Evolutionary conservation across 2,888 invertebrate genomes (phyloP), one percentile per base, ranked within the genome.

Genomic region (Thysanoteuthis rhombus): DNA sequence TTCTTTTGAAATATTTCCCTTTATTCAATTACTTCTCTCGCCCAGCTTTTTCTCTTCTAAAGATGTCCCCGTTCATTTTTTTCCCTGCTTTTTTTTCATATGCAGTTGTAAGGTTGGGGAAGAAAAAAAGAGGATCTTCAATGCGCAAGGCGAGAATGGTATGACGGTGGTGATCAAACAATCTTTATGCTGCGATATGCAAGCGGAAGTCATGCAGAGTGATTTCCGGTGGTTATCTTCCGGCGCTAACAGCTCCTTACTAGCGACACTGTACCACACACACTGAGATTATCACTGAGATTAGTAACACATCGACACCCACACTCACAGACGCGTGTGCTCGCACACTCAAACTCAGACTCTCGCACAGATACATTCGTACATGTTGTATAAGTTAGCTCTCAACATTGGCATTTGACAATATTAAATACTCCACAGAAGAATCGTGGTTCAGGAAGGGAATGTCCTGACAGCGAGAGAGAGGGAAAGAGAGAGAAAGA

Each of bases 121-220:
- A 58, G 12, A 28, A 58, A n/a, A 75, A 75, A 75, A 19, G 36
- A 75, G n/a, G n/a, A 75, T 75, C 75, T 10, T 75, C n/a, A n/a
- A n/a, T n/a, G 75, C n/a, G 75, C 36, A 10, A 75, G 75, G 75
- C n/a, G 75, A 75, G 36, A 75, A 75, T 75, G 75, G 75, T 36
- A 75, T 36, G 75, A 36, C 75, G 75, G n/a, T 52, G 19, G 75
- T 75, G 75, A 75, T 75, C 75, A 75, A 75, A 75, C 75, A 75
- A 75, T n/a, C 75, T 75, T 75, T 75, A 75, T 75, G 75, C 22
- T 75, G 75, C 75, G n/a, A 36, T 75, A 75, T 75, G 75, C n/a
- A 75, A 75, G 75, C 75, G 75, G 75, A 75, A 75, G 75, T 75
- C 75, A n/a, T 75, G 75, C 75, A n/a, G 75, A 75, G 75, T 75